Base-by-base conservation (phyloP, 2,888 invertebrate species). In the Drosophila vallismaia region DNA sequence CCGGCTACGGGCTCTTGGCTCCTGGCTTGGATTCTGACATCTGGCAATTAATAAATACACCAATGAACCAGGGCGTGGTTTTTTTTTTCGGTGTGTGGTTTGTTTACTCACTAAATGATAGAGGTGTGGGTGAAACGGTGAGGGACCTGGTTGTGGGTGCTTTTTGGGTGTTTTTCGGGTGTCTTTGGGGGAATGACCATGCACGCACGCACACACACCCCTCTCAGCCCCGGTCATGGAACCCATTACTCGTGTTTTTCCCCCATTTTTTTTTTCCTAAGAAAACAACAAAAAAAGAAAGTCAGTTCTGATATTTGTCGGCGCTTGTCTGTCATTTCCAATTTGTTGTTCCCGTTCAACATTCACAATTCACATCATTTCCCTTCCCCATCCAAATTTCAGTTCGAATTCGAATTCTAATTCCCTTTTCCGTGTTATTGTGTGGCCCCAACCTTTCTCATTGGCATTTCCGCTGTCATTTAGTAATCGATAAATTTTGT, bases 401-500 rank as follows among this genome's bases (percentile, higher is more conserved):
- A 19, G 19, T 10, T 33, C n/a, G 2, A 5, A 12, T 10, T 24
- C 36, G 26, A 19, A 44, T 14, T 31, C 24, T 26, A n/a, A 50
- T 26, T 29, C 38, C 48, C 14, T 26, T 28, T n/a, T 19, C 10
- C 33, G 31, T 50, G 12, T 38, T 40, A 28, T 28, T 14, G 24
- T 10, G 44, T 44, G 19, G 14, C 9, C 24, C 40, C 31, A 31
- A 53, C 31, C 49, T 63, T 33, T 48, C 73, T 50, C 59, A 70
- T 59, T 69, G 70, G 70, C 59, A 71, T 71, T 71, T 71, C 71
- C 59, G 53, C 62, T 71, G 86, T 79, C 75, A 75, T 75, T 79
- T 71, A 64, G 75, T 71, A 80, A 80, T 80, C 80, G 83, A 80
- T 80, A 80, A 86, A 86, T 86, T 76, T 79, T 79, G 74, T 79